Evolutionary conservation across 1,140 invertebrate genomes (phyloP), one percentile per base, ranked within the genome.

Genomic region (Hestina assimilis): DNA sequence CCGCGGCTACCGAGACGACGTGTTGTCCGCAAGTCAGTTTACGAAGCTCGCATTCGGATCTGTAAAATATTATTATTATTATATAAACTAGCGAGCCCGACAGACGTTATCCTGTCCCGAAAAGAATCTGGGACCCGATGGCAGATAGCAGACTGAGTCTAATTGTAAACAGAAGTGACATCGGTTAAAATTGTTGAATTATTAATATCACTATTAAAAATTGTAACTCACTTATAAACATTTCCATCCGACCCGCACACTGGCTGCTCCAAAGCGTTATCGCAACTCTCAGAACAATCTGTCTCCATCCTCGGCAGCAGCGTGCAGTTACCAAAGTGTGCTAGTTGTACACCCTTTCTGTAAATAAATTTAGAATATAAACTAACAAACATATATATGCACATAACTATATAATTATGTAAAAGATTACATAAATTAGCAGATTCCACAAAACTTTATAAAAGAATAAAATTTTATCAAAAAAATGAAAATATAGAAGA

Each of bases 231-330:
- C 92, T 91, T 92, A 86, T 98, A 98, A 58, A 96, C 96, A 73
- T 96, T 96, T 65, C 96, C 95, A 79, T 98, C 95, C 26, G 94
- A 96, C 24, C 95, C 97, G 84, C 97, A 99, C 53, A 96, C 93
- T 8, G 95, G 95, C 76, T 95, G 92, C 45, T 94, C 89, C 42
- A 91, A 90, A n/a, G 91, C 91, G 35, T 94, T 91, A 43, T 91
- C 91, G 75, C 95, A 96, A 53, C 91, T 90, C 50, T 91, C 90
- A 0, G 94, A 93, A 76, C 95, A 96, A 42, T 93, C 89, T 61
- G 92, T 92, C 24, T 90, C 90, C 29, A 93, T 91, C 6, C 83
- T 64, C 46, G 93, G 93, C 59, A 96, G 89, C 66, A 93, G 90
- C 14, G 94, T 94, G 79, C 96, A 97, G 77, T 95, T 92, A 12